These are phyloP conservation scores for Grammomys surdaster DNA, from an alignment of 2,113 vertebrate species.

Conservation along the genomic window DNA sequence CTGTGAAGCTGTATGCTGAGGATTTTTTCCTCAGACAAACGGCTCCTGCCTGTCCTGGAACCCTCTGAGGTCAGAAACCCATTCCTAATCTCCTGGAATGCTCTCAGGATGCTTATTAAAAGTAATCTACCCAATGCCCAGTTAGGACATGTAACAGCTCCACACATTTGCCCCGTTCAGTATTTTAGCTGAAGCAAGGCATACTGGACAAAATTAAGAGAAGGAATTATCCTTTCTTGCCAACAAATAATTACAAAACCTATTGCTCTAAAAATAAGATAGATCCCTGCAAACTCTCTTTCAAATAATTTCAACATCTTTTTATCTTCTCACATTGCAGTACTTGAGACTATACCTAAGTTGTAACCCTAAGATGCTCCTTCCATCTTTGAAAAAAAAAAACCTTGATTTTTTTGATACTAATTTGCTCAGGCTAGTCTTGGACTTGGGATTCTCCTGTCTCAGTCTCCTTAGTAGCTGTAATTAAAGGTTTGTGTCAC, in stretches of 20 bases:
- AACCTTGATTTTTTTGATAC: not conserved
- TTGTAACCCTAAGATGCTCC: not conserved
- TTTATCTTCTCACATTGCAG: too few relatives aligned
- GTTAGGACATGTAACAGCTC: not conserved
- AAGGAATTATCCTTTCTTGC: not conserved
- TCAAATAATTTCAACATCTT: not conserved
- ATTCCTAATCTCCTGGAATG: not conserved
- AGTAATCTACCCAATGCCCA: accelerated
- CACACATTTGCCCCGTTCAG: not conserved
- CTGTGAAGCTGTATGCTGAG: accelerated
- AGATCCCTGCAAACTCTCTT: not conserved
- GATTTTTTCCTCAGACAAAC: accelerated
- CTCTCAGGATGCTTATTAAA: not conserved
- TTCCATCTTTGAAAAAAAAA: not conserved
- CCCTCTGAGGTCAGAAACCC: not conserved
- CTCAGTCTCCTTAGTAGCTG: not conserved
- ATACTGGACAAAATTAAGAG: not conserved
- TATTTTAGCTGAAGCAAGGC: not conserved
- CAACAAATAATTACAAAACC: not conserved
- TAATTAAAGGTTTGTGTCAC: not conserved
- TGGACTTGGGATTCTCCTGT: not conserved
- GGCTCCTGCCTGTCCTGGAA: not conserved
- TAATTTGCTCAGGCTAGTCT: not conserved
- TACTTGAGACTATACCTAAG: not conserved
- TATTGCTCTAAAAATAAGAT: not conserved